Evolutionary conservation across 2,888 invertebrate genomes (phyloP).

Genomic region (Actias luna): DNA sequence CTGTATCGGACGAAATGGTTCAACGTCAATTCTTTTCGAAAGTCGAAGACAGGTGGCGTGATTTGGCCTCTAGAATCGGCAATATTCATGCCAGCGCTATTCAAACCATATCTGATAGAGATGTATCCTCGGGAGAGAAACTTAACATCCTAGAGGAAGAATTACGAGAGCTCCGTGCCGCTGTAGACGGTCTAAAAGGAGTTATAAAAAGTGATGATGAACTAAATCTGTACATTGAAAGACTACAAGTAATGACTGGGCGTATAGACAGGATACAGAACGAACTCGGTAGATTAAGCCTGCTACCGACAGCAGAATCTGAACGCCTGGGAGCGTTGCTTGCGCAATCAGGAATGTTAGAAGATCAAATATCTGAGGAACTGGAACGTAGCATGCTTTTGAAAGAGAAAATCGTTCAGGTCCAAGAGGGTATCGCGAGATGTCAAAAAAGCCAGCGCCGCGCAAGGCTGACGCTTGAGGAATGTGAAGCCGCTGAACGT

Average conservation of each 20-base stretch:
- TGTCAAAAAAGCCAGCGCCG: conserved; percentile 86
- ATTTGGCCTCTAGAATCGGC: conserved; percentile 83
- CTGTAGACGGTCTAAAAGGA: conserved; percentile 87
- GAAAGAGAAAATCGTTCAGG: conserved; percentile 87
- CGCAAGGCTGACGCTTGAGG: conserved; percentile 84
- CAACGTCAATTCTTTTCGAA: conserved; percentile 90
- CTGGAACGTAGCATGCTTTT: conserved; percentile 87
- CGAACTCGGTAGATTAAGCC: conserved; percentile 88
- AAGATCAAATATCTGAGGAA: conserved; percentile 88
- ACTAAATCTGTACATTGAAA: conserved; percentile 89
- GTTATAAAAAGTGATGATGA: conserved; percentile 93
- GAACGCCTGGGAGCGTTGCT: conserved; percentile 89
- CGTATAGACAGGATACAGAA: conserved; percentile 90
- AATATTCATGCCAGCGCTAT: conserved; percentile 85
- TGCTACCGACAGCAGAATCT: conserved; percentile 88
- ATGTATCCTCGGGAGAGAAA: conserved; percentile 88
- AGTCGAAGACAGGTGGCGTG: conserved; percentile 89
- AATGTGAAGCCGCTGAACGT: conserved; percentile 87
- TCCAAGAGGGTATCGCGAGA: conserved; percentile 86
- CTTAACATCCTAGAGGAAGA: conserved; percentile 88
- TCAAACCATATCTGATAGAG: conserved; percentile 86
- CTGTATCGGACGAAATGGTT: conserved; percentile 91
- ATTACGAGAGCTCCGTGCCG: conserved; percentile 86
- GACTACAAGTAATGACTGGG: conserved; percentile 88
- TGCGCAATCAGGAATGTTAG: conserved; percentile 86